These are phyloP conservation scores for Perognathus longimembris DNA, from an alignment of 2,113 vertebrate species.

Conservation along the genomic window DNA sequence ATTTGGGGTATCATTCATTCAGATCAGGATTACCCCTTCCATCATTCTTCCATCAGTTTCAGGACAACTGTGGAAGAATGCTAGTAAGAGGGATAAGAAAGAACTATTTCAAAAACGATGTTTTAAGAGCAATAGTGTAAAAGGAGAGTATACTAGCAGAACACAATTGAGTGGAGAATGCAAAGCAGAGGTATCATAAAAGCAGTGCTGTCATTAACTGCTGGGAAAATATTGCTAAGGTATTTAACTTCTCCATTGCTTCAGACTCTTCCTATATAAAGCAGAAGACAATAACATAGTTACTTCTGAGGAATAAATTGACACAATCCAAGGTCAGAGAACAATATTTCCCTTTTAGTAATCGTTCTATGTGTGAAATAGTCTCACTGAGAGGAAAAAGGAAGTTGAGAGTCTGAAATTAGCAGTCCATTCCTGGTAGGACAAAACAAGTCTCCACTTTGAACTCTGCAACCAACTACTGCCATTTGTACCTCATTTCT, in stretches of 20 bases:
- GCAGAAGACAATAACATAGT: background rate
- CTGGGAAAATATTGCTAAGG: background rate
- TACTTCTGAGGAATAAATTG: background rate
- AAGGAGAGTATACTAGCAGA: rapidly evolving
- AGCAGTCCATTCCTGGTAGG: background rate
- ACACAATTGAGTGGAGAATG: rapidly evolving
- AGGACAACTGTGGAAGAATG: background rate
- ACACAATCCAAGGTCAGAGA: background rate
- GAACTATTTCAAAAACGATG: background rate
- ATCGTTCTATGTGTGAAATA: background rate
- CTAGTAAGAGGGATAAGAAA: background rate
- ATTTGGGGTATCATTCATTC: too few species aligned
- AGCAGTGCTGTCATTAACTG: background rate
- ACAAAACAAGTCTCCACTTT: background rate
- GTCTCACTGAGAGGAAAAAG: background rate
- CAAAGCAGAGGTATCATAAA: background rate
- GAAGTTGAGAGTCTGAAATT: background rate
- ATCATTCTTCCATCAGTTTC: too few species aligned
- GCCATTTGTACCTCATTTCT: background rate
- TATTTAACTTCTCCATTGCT: background rate
- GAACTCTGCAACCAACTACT: background rate
- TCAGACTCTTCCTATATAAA: background rate
- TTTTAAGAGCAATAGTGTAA: conserved; percentile 16
- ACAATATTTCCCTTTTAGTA: background rate
- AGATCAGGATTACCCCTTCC: too few species aligned